Conservation (phyloP, 2,888 invertebrate genomes). For the Onthophagus sagittarius region DNA sequence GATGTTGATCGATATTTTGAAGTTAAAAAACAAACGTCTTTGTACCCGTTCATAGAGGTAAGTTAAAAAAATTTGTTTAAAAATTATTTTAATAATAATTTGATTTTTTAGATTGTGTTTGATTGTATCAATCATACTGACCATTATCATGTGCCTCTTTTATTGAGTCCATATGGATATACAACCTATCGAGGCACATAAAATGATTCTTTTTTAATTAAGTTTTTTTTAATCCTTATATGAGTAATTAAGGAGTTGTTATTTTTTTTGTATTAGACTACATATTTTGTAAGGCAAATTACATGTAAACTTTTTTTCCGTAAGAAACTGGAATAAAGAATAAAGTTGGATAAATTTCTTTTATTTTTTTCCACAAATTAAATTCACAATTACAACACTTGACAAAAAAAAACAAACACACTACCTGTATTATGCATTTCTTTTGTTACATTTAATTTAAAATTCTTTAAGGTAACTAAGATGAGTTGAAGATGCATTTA, state of each 20-base stretch:
- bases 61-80: conserved; percentile 25
- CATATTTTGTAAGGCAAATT: neutral
- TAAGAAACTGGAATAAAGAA: no score
- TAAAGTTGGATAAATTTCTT: no score
- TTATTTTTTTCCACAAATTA: no score
- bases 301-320: neutral
- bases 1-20: conserved; percentile 70
- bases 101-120: conserved; percentile 60
- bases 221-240: neutral
- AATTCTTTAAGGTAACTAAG: no score
- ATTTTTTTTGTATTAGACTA: neutral
- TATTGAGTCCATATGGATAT: conserved; percentile 73
- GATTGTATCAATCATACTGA: conserved; percentile 59
- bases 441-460: no score
- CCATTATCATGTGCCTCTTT: conserved; percentile 72
- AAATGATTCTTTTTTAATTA: conserved; percentile 71
- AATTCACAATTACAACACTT: no score
- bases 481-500: neutral
- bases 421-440: no score
- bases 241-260: neutral
- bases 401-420: no score
- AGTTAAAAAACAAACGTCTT: conserved; percentile 55
- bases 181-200: conserved; percentile 71
- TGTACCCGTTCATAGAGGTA: conserved; percentile 77
- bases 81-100: conserved; percentile 5